Evolutionary conservation across 2,113 vertebrate species (phyloP).

Genomic region (Suricata suricatta): DNA sequence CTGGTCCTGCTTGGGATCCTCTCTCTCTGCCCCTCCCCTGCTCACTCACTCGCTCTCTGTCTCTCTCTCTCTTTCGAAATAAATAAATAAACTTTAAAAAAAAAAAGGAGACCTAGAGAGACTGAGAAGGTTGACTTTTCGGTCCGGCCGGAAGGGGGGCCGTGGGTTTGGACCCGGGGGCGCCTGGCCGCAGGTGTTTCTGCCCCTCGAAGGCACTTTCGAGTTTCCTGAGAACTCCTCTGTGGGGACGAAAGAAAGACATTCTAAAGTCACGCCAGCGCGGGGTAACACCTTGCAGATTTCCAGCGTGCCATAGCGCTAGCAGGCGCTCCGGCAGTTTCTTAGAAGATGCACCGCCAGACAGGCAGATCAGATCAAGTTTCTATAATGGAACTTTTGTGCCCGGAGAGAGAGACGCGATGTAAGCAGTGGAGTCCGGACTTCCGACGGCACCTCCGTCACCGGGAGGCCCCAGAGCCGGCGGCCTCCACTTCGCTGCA

Average conservation of each 20-base stretch:
- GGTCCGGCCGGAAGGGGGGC: no score
- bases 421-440: background rate
- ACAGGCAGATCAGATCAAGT: background rate
- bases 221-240: conserved; percentile 32
- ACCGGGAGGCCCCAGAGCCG: background rate
- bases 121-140: no score
- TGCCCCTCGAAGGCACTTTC: conserved; percentile 50
- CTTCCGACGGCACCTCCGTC: background rate
- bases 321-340: conserved; percentile 39
- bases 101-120: no score
- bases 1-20: no score
- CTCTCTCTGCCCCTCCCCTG: no score
- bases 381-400: background rate
- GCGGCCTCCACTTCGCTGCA: background rate
- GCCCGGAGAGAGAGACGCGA: background rate
- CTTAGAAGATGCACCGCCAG: background rate
- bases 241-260: conserved; percentile 47
- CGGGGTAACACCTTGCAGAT: conserved; percentile 58
- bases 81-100: no score
- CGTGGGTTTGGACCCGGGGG: background rate
- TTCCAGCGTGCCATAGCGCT: conserved; percentile 48
- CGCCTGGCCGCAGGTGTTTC: background rate
- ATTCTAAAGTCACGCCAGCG: conserved; percentile 67
- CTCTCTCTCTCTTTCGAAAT: no score
- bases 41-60: no score